phyloP scores from a whole-genome alignment of 2,888 invertebrate genomes.

The Plutella xylostella region DNA sequence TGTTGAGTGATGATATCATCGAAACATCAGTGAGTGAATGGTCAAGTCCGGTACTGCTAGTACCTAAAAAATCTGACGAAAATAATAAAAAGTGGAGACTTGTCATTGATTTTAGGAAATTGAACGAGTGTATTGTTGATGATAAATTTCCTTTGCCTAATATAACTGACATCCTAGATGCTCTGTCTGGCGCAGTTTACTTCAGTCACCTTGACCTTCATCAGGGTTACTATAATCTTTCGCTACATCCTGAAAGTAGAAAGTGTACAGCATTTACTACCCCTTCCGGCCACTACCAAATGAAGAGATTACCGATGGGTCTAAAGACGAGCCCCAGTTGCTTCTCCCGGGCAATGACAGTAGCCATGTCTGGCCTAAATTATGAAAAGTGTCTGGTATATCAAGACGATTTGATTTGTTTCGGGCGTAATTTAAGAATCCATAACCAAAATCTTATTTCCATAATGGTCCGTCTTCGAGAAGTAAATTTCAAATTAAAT shows the following conservation, averaged over 20 bases:
- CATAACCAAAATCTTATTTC: slow-evolving; percentile 3
- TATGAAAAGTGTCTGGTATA: slow-evolving; percentile 14
- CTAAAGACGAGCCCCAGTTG: slow-evolving; percentile 10
- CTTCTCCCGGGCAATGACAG: slow-evolving; percentile 10
- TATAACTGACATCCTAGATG: slow-evolving; percentile 1
- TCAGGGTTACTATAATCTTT: background rate
- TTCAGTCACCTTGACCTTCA: background rate
- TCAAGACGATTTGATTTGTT: slow-evolving; percentile 13
- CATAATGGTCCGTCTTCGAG: slow-evolving; percentile 4
- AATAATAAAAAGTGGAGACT: background rate
- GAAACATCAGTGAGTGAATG: background rate
- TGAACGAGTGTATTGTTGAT: background rate
- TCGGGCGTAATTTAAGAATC: slow-evolving; percentile 2
- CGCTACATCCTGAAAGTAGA: background rate
- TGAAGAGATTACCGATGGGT: slow-evolving; percentile 14
- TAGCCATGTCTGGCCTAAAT: slow-evolving; percentile 15
- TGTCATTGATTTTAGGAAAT: background rate
- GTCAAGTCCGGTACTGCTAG: slow-evolving; percentile 1
- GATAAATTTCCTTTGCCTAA: slow-evolving; percentile 5
- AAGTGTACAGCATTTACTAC: slow-evolving; percentile 8
- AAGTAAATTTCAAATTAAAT: slow-evolving; percentile 11
- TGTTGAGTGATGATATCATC: background rate
- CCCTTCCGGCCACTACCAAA: slow-evolving; percentile 9
- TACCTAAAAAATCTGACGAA: background rate
- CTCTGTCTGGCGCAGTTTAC: background rate